Conservation (phyloP, 1,140 invertebrate genomes). For the Drosophila teissieri region DNA sequence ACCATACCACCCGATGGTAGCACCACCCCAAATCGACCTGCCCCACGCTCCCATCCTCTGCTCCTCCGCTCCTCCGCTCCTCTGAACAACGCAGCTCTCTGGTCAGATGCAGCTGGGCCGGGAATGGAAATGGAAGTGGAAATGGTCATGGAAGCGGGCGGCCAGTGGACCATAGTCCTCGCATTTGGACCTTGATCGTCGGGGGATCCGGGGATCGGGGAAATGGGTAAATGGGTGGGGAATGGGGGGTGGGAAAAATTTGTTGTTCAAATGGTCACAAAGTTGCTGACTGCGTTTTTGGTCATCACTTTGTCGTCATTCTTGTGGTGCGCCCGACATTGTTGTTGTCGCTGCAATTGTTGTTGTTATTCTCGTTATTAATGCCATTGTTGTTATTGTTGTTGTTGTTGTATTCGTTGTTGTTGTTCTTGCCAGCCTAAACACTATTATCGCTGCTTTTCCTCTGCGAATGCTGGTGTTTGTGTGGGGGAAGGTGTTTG, state of each 20-base stretch:
- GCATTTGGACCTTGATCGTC: constrained; percentile 18
- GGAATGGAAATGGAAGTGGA: constrained; percentile 2
- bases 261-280: constrained; percentile 72
- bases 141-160: background rate
- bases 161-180: background rate
- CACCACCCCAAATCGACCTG: background rate
- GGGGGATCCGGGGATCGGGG: background rate
- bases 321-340: constrained; percentile 50
- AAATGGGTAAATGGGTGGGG: no score
- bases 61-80: background rate
- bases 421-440: constrained; percentile 48
- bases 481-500: constrained; percentile 49
- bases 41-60: background rate
- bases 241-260: constrained; percentile 8
- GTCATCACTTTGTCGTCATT: constrained; percentile 79
- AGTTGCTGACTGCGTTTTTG: constrained; percentile 78
- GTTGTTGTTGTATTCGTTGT: constrained; percentile 19
- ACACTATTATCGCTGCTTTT: constrained; percentile 62
- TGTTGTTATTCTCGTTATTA: background rate
- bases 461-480: constrained; percentile 4
- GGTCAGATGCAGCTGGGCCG: constrained; percentile 10
- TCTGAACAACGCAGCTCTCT: constrained; percentile 6
- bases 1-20: background rate
- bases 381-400: constrained; percentile 4
- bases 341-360: constrained; percentile 21